Conservation (phyloP, 64 coral and sea anemone species). For the Stichodactyla helianthus region DNA sequence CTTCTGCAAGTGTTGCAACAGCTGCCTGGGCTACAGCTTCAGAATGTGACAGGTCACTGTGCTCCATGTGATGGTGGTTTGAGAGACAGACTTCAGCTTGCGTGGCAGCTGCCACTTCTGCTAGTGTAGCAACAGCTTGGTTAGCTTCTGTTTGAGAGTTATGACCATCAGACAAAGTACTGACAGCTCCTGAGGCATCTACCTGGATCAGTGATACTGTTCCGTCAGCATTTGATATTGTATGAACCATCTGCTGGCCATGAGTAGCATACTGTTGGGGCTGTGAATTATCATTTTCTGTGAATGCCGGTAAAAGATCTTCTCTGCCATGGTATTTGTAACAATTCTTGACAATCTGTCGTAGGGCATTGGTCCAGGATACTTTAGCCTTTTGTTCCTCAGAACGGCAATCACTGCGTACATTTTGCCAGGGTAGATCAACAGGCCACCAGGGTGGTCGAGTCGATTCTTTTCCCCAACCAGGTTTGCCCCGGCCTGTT, state of each 20-base stretch:
- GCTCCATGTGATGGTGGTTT: conserved; percentile 69
- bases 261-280: conserved; percentile 78
- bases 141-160: conserved; percentile 89
- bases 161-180: conserved; percentile 70
- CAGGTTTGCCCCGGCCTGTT: conserved; percentile 92
- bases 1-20: conserved; percentile 97
- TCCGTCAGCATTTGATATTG: conserved; percentile 96
- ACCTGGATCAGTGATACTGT: conserved; percentile 96
- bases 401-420: conserved; percentile 87
- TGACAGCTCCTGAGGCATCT: conserved; percentile 95
- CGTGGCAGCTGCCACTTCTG: conserved; percentile 93
- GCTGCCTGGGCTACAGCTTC: conserved; percentile 96
- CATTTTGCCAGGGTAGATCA: conserved; percentile 98
- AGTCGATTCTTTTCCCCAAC: conserved; percentile 94
- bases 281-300: conserved; percentile 41
- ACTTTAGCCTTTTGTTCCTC: conserved; percentile 97
- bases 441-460: conserved; percentile 93
- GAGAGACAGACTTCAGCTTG: conserved; percentile 77
- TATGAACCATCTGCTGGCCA: conserved; percentile 95
- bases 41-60: conserved; percentile 79
- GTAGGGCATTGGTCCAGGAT: conserved; percentile 92
- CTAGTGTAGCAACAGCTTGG: conserved; percentile 92
- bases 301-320: conserved; percentile 86
- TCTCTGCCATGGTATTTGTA: conserved; percentile 97
- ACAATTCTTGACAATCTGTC: conserved; percentile 99